These are phyloP conservation scores for Sebastes hubbsi DNA, from an alignment of 2,797 vertebrate species.

Conservation along the genomic window DNA sequence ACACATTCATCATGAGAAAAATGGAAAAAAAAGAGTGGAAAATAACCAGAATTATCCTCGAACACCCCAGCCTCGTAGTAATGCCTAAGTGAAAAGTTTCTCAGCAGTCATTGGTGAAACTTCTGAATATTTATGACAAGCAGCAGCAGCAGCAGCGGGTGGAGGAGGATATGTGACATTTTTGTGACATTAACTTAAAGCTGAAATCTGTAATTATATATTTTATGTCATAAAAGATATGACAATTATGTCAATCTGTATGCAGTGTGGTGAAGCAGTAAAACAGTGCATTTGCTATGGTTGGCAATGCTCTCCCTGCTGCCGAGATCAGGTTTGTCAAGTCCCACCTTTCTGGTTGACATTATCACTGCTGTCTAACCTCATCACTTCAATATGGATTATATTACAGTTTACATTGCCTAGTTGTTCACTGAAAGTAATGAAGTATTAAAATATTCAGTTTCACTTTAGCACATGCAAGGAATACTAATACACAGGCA, in stretches of 20 bases:
- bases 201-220: constrained; percentile 1
- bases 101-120: background rate
- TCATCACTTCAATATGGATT: background rate
- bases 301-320: background rate
- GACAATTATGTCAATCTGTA: background rate
- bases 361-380: background rate
- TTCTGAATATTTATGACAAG: constrained; percentile 20
- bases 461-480: background rate
- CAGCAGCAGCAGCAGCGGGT: background rate
- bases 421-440: background rate
- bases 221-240: background rate
- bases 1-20: constrained; percentile 5
- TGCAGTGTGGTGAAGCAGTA: background rate
- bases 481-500: background rate
- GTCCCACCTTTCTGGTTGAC: background rate
- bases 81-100: constrained; percentile 13
- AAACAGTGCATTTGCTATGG: background rate
- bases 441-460: background rate
- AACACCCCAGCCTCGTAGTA: background rate
- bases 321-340: background rate
- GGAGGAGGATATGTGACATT: constrained; percentile 3
- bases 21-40: background rate
- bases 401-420: background rate
- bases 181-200: constrained; percentile 29
- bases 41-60: constrained; percentile 20